phyloP scores from a whole-genome alignment of 2,888 invertebrate genomes.

The Athalia cordata region DNA sequence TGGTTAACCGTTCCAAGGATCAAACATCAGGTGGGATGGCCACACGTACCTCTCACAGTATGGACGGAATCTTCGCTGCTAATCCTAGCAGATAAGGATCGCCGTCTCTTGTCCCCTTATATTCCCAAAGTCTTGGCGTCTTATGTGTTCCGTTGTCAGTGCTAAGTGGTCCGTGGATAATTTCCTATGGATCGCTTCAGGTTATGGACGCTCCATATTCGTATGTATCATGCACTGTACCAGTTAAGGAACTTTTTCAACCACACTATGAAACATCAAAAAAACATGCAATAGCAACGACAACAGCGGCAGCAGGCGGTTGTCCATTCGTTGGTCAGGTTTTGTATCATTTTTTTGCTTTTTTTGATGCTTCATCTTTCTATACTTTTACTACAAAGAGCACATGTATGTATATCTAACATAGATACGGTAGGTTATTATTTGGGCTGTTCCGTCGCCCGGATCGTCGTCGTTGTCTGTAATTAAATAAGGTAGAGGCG shows the following conservation, averaged over 20 bases:
- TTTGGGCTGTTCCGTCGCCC: slow-evolving; percentile 6
- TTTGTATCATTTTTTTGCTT: too few relatives aligned
- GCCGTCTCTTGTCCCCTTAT: slow-evolving; percentile 32
- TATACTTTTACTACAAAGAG: too few relatives aligned
- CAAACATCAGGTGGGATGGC: neutral
- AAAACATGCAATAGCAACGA: slow-evolving; percentile 46
- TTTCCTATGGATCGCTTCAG: slow-evolving; percentile 53
- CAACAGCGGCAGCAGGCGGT: slow-evolving; percentile 1
- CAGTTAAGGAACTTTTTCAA: too few relatives aligned
- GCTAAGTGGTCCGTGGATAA: slow-evolving; percentile 58
- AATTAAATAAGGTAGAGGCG: slow-evolving; percentile 46
- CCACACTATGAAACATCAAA: too few relatives aligned
- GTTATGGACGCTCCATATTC: too few relatives aligned
- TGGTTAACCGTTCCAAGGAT: slow-evolving; percentile 11
- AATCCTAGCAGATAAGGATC: slow-evolving; percentile 56
- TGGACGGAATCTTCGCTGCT: slow-evolving; percentile 25
- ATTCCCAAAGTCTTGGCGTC: slow-evolving; percentile 46
- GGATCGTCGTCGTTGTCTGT: neutral
- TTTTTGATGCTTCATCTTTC: too few relatives aligned
- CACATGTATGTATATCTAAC: neutral
- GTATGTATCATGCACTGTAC: too few relatives aligned
- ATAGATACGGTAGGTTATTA: slow-evolving; percentile 19
- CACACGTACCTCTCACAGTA: neutral
- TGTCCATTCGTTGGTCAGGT: slow-evolving; percentile 23
- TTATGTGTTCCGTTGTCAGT: slow-evolving; percentile 53